Conservation (phyloP, 2,797 vertebrate genomes). For the Amblyraja radiata region DNA sequence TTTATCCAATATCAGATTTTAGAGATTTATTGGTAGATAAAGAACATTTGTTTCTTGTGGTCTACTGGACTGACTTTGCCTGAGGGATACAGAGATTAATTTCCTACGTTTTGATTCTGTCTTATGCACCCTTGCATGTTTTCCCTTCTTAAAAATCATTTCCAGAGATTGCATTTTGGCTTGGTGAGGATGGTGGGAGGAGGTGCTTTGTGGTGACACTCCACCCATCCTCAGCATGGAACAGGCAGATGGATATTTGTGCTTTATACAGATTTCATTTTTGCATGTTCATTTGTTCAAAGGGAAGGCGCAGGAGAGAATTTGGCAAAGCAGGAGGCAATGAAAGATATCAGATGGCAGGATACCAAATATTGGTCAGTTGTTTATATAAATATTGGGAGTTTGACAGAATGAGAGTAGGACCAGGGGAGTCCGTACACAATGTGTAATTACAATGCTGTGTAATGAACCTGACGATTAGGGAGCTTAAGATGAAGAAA, state of each 20-base stretch:
- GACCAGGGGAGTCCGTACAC: too few relatives aligned
- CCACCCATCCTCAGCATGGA: background rate
- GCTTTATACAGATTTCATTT: background rate
- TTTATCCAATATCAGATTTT: too few relatives aligned
- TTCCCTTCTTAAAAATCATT: background rate
- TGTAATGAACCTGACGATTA: too few relatives aligned
- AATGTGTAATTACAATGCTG: too few relatives aligned
- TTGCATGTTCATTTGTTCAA: background rate
- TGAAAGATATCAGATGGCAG: too few relatives aligned
- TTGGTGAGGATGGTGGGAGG: background rate
- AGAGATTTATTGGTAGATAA: too few relatives aligned
- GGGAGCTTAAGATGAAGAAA: too few relatives aligned
- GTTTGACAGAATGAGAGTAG: too few relatives aligned
- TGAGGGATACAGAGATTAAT: background rate
- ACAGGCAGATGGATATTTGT: too few relatives aligned
- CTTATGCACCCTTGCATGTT: background rate
- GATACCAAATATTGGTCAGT: too few relatives aligned
- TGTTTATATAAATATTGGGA: too few relatives aligned
- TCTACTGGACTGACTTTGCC: background rate
- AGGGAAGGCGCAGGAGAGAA: background rate
- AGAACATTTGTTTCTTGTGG: background rate
- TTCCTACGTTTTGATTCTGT: background rate
- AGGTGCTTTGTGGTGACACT: background rate
- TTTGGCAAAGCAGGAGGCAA: background rate
- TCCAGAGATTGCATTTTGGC: background rate